A percentile compares a stretch with the other conserved stretches of the same genome.
phyloP scores from a whole-genome alignment of 2,888 invertebrate genomes.

The Acleris cristana region DNA sequence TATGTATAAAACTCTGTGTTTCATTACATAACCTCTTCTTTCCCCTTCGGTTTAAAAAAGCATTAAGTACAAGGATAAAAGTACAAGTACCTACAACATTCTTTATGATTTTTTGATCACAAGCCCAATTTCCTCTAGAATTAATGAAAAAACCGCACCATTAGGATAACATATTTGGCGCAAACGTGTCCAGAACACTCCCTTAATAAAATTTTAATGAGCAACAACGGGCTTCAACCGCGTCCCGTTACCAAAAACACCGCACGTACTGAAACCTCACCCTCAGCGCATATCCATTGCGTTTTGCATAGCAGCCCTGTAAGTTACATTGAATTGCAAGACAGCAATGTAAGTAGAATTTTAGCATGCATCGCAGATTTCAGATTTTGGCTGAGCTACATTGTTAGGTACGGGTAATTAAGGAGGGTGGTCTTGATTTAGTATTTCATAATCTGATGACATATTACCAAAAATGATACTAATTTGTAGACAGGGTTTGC shows the following conservation, averaged over 20 bases:
- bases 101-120: neutral
- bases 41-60: no score
- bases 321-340: neutral
- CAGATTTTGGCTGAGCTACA: neutral
- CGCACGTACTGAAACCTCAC: neutral
- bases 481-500: no score
- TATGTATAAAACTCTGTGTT: no score
- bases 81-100: neutral
- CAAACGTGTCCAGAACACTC: constrained; percentile 14
- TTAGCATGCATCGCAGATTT: neutral
- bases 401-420: constrained; percentile 5
- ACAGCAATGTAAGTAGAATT: neutral
- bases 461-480: neutral
- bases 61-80: no score
- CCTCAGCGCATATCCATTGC: neutral
- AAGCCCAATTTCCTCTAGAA: neutral
- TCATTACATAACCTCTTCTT: no score
- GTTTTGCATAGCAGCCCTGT: neutral
- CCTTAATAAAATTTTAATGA: constrained; percentile 15
- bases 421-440: constrained; percentile 6
- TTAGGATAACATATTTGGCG: constrained; percentile 7
- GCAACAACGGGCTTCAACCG: constrained; percentile 13
- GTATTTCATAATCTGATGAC: constrained; percentile 8
- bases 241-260: neutral
- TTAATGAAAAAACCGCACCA: constrained; percentile 1